Base-by-base conservation (phyloP, 2,113 vertebrate species). In the Eublepharis macularius region DNA sequence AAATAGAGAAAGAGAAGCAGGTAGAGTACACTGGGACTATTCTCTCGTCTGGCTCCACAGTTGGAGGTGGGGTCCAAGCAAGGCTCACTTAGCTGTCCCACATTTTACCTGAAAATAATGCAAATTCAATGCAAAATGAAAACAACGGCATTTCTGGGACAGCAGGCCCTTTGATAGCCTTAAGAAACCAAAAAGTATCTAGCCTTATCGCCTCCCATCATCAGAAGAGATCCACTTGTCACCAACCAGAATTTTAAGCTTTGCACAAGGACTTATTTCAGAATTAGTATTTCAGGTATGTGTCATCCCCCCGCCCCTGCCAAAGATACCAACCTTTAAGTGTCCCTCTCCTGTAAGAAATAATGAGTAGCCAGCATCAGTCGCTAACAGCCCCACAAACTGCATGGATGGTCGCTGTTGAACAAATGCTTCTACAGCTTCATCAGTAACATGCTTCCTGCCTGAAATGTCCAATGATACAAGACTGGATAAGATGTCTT, bases 391-490 rank as follows among this genome's bases (percentile, higher is more conserved):
- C 45, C 99, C 99, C 69, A 99, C 94, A 89, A 99, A 99, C 84
- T 98, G 98, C 98, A 99, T 99, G 12, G 97, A 97, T 14, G 98
- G 98, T 14, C 98, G 95, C n/a, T 98, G 97, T 77, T 98, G 97
- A 75, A 99, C 95, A 88, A 99, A 99, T 0, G 97, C 96, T 92
- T 97, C 97, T 0, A 99, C 97, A 11, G 98, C 98, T 85, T 98
- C 96, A 87, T 99, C 99, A 0, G 98, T 99, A 80, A 99, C 98
- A 45, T 99, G 98, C 84, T 99, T 99, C 85, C 98, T 97, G 79
- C 99, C 99, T 0, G 99, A 99, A 84, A 99, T 97, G 87, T 99
- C 99, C 88, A 99, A 91, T 39, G 99, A 99, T 87, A 98, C 95
- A 0, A 99, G 97, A 80, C 95, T 96, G 13, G 98, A 98, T 63